Evolutionary conservation across 2,888 invertebrate genomes (phyloP), one percentile per base, ranked within the genome.

Genomic region (Cerceris rybyensis): DNA sequence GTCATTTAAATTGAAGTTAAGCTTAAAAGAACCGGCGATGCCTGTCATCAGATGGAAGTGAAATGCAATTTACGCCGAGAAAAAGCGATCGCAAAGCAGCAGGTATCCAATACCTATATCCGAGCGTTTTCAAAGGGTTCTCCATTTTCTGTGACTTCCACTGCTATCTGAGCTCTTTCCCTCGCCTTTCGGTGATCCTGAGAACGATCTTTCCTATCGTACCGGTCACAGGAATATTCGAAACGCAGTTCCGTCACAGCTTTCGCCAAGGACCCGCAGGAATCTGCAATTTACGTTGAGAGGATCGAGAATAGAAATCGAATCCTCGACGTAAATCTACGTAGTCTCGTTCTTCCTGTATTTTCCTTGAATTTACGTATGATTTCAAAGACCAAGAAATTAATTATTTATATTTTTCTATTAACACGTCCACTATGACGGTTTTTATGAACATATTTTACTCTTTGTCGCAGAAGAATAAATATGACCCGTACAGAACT

Each of bases 81-180:
- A 49, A 67, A 66, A 76, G 54, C n/a, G 17, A 69, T 60, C 46
- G 65, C 52, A 65, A 68, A 46, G 69, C 71, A 76, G 61, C 68
- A 78, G 76, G 76, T 76, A 76, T 17, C 68, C 65, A 52, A 65
- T 78, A 73, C 41, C 63, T 74, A 63, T 71, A 52, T 68, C 65
- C 55, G 60, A 13, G 61, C 70, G 57, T 9, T 28, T 16, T 41
- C 17, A 59, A 43, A 67, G 42, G 64, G 14, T 11, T 64, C 57
- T 58, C 42, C 50, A 55, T 39, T 41, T 42, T 54, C 50, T 28
- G 55, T 8, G 43, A 16, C 14, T 42, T 42, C 4, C 39, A 6
- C 11, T 49, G 46, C 57, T 42, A 17, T 64, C 42, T 46, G 17
- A 43, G 39, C 41, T 64, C 55, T 63, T 28, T 50, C 78, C 55